Evolutionary conservation across 35 echinoderm and acorn worm species (phyloP), one percentile per base, ranked within the genome.

Genomic region (Ophiothrix spiculata): DNA sequence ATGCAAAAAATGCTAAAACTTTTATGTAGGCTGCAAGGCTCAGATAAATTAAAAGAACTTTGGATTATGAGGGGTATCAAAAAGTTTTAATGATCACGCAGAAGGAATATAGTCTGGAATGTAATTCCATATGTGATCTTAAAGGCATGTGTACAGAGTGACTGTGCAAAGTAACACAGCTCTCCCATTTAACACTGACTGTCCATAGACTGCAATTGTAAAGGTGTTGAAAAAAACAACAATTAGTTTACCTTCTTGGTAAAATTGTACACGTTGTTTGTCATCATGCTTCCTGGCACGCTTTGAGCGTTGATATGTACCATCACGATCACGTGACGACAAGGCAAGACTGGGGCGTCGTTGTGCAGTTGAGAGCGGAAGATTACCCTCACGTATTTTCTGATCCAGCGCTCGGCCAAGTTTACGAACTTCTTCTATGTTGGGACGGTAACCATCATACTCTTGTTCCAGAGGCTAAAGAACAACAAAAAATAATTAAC

Each of bases 401-500:
- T 76, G 75, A 29, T 99, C 96, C 39, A 99, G 84, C 33, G 85
- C 79, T 17, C 86, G 89, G 21, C 88, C 89, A 15, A 94, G 86
- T 41, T 91, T 91, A 39, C 88, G 77, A 21, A 99, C 85, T 17
- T 99, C 91, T n/a, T 99, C 92, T 33, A 94, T 92, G 89, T 99
- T 94, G 73, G 88, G 89, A 39, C 81, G 81, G 75, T 91, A 89
- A 14, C 56, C 89, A 31, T 86, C 86, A 79, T 99, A 99, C 56
- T 99, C 96, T 34, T 99, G 86, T 64, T 94, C 82, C 1, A 99
- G 86, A 75, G 96, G 96, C 96, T 99, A 85, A 56, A 73, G 25
- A 49, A 13, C 28, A 13, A 46, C 25, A 32, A 16, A 37, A 88
- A 15, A 25, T 69, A 69, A 69, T 8, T 54, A 54, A 54, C 45